These are phyloP conservation scores for Steatocranus sp. DNA, from an alignment of 2,797 vertebrate species.

Conservation along the genomic window DNA sequence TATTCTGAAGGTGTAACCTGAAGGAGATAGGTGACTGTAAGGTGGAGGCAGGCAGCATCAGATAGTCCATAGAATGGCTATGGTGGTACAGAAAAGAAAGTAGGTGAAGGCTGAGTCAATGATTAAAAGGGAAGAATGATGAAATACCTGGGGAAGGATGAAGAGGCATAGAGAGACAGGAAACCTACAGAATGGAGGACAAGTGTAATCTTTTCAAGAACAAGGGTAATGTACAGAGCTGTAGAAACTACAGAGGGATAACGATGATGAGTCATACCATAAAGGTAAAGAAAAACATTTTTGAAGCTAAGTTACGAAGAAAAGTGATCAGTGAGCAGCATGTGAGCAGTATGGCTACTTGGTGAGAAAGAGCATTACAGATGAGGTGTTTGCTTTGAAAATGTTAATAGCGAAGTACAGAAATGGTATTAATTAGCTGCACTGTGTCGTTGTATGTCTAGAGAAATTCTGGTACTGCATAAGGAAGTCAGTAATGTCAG, in stretches of 20 bases:
- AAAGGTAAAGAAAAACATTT: background rate
- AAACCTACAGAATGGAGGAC: background rate
- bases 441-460: background rate
- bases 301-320: background rate
- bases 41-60: background rate
- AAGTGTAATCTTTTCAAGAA: background rate
- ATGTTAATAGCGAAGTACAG: background rate
- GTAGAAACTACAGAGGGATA: background rate
- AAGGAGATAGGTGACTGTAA: background rate
- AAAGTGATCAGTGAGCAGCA: background rate
- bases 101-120: background rate
- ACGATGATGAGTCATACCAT: background rate
- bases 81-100: background rate
- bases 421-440: background rate
- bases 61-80: background rate
- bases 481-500: background rate
- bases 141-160: background rate
- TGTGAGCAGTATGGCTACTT: background rate
- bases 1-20: background rate
- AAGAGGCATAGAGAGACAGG: background rate
- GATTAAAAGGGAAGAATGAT: background rate
- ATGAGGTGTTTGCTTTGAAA: background rate
- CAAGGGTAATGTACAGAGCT: background rate
- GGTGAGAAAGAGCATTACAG: background rate
- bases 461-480: background rate